Conservation (phyloP, 2,888 invertebrate genomes). For the Troides oblongomaculatus region DNA sequence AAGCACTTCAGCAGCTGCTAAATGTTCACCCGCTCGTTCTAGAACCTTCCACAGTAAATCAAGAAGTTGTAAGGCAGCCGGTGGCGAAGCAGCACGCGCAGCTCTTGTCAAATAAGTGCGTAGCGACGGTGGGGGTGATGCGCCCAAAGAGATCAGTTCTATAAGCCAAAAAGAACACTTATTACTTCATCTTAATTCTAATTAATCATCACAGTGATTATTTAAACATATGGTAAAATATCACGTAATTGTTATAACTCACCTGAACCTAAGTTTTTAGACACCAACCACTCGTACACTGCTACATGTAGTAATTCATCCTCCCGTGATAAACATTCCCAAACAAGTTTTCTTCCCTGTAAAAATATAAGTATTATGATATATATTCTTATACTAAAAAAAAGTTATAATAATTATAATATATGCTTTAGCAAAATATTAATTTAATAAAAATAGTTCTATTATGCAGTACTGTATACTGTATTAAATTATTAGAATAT, state of each 20-base stretch:
- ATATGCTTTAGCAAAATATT: no score
- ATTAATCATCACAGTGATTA: no score
- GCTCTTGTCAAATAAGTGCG: constrained; percentile 86
- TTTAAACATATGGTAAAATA: not conserved
- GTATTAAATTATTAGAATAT: no score
- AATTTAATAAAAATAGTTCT: no score
- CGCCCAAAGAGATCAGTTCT: constrained; percentile 83
- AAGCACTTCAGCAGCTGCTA: constrained; percentile 94
- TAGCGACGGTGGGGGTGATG: constrained; percentile 84
- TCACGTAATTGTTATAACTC: constrained; percentile 25
- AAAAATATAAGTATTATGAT: not conserved
- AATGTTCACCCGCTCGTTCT: constrained; percentile 94
- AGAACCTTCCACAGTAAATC: constrained; percentile 98
- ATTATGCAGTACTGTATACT: no score
- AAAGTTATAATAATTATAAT: no score
- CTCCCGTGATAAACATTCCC: constrained; percentile 83
- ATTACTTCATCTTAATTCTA: no score
- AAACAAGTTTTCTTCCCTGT: constrained; percentile 79
- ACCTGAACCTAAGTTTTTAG: constrained; percentile 84
- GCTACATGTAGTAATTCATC: constrained; percentile 96
- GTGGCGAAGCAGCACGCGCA: constrained; percentile 78
- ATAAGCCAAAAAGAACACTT: constrained; percentile 38
- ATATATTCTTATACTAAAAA: not conserved
- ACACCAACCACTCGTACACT: constrained; percentile 95
- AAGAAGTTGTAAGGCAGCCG: constrained; percentile 81